Evolutionary conservation across 2,797 vertebrate genomes (phyloP).

Genomic region (Acanthopagrus latus): DNA sequence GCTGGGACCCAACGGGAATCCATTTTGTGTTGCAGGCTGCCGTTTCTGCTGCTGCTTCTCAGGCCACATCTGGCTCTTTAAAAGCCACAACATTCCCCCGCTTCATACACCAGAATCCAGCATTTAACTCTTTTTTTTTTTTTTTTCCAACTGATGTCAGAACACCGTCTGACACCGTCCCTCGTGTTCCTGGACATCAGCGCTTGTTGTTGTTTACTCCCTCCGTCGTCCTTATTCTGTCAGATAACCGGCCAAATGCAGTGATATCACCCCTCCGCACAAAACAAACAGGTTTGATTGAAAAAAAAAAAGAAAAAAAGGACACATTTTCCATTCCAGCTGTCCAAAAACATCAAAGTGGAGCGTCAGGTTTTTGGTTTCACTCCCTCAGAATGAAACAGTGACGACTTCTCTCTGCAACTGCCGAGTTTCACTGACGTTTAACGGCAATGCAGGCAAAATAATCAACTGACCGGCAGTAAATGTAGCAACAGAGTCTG

Average conservation of each 20-base stretch:
- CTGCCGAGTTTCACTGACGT: neutral
- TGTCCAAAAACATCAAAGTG: conserved; percentile 11
- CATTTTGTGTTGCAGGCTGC: conserved; percentile 62
- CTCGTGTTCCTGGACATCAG: neutral
- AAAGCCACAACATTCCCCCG: neutral
- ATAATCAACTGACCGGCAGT: neutral
- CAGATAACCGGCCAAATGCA: conserved; percentile 18
- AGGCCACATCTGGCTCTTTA: conserved; percentile 38
- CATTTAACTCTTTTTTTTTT: neutral
- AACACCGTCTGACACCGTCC: neutral
- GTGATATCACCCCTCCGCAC: neutral
- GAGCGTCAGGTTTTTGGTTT: no score
- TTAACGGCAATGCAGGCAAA: neutral
- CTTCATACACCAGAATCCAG: neutral
- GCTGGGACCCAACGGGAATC: conserved; percentile 43
- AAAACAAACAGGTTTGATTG: conserved; percentile 3
- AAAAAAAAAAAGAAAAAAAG: neutral
- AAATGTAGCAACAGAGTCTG: neutral
- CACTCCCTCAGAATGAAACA: neutral
- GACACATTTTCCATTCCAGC: neutral
- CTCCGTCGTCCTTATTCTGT: neutral
- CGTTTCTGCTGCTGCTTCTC: conserved; percentile 28
- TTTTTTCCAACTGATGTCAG: neutral
- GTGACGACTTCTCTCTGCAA: neutral
- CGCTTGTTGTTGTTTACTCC: neutral